A percentile compares a stretch with the other conserved stretches of the same genome.
Conservation (phyloP, 2,888 invertebrate species). For the Entomobrya proxima region DNA sequence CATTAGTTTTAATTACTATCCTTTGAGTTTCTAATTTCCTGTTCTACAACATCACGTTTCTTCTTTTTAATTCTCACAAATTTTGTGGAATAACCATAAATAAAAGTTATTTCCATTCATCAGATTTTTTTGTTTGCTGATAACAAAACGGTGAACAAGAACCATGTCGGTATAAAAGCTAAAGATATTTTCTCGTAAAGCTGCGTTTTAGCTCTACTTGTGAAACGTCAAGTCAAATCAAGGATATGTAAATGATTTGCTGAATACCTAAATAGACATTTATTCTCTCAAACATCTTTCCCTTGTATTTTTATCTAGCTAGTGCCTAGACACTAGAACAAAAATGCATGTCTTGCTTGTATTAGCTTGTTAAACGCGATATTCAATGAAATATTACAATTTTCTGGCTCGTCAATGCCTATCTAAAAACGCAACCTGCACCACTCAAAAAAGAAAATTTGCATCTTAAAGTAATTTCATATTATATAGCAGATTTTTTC, state of each 20-base stretch:
- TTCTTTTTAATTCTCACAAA: background rate
- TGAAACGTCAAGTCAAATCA: too few relatives aligned
- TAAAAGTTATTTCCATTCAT: background rate
- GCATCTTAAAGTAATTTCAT: slow-evolving; percentile 30
- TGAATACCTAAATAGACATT: background rate
- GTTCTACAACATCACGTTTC: too few relatives aligned
- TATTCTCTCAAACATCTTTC: background rate
- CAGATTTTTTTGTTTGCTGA: too few relatives aligned
- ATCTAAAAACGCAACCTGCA: background rate
- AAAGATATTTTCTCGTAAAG: too few relatives aligned
- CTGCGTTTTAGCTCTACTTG: too few relatives aligned
- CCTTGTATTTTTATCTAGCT: background rate
- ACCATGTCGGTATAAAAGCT: background rate
- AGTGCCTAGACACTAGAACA: too few relatives aligned
- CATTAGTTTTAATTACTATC: background rate
- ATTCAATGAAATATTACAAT: background rate
- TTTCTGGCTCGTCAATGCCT: slow-evolving; percentile 3
- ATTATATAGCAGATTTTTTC: background rate
- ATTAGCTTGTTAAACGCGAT: too few relatives aligned
- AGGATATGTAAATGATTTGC: background rate
- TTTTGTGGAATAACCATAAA: background rate
- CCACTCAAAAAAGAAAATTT: background rate
- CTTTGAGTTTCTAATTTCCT: background rate
- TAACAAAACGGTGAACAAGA: background rate
- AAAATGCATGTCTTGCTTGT: too few relatives aligned